Evolutionary conservation across 2,113 vertebrate species (phyloP).

Genomic region (Eretmodus cyanostictus): DNA sequence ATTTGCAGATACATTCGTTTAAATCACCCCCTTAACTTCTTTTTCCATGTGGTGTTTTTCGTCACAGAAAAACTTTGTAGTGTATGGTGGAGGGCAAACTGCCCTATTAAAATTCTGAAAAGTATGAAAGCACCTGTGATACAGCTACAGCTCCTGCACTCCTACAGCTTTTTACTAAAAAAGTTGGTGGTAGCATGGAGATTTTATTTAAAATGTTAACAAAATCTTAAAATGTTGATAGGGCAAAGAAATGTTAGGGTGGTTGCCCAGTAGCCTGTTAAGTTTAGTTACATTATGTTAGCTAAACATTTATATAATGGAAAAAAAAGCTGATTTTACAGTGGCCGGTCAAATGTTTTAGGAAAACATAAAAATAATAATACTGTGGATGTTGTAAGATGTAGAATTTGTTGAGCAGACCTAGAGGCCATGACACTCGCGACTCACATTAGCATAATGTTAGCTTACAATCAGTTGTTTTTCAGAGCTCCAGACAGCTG

Average conservation of each 20-base stretch:
- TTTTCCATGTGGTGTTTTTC: neutral
- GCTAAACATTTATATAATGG: neutral
- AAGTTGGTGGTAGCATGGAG: fast-evolving
- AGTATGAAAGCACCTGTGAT: neutral
- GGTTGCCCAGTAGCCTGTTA: neutral
- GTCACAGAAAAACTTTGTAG: fast-evolving
- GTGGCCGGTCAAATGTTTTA: neutral
- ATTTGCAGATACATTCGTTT: neutral
- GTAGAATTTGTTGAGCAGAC: neutral
- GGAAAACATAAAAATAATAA: neutral
- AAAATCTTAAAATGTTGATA: neutral
- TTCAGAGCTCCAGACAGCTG: neutral
- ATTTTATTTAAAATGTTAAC: neutral
- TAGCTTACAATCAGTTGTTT: neutral
- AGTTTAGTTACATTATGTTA: neutral
- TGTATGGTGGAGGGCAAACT: neutral
- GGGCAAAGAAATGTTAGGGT: neutral
- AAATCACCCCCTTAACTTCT: neutral
- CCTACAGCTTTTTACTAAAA: fast-evolving
- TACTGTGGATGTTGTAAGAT: neutral
- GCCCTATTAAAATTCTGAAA: neutral
- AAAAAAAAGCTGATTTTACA: neutral
- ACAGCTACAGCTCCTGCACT: neutral
- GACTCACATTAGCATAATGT: neutral
- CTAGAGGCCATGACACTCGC: fast-evolving